Evolutionary conservation across 1,140 invertebrate genomes (phyloP).

Genomic region (Agrilus planipennis): DNA sequence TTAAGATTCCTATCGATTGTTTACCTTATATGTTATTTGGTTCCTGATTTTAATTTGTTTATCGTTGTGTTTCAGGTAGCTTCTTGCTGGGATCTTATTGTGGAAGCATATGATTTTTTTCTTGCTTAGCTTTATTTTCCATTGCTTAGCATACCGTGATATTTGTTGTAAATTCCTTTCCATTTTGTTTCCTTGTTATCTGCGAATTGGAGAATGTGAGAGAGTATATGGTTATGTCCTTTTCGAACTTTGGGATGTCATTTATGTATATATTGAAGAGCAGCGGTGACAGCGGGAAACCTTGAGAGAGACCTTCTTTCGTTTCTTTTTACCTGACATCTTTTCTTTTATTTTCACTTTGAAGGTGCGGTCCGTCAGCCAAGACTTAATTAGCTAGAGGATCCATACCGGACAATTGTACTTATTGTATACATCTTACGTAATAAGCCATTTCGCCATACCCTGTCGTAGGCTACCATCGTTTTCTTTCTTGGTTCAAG

Average conservation of each 20-base stretch:
- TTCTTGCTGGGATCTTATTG: no score
- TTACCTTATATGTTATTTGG: no score
- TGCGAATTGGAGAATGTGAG: not conserved
- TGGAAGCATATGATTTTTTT: not conserved
- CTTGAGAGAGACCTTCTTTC: no score
- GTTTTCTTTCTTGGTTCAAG: not conserved
- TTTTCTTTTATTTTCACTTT: no score
- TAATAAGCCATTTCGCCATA: not conserved
- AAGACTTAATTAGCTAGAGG: no score
- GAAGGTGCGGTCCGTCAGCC: no score
- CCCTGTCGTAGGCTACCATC: not conserved
- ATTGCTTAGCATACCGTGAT: not conserved
- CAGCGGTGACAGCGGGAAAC: no score
- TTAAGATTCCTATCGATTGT: no score
- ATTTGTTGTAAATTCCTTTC: not conserved
- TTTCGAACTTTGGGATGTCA: not conserved
- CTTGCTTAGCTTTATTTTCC: not conserved
- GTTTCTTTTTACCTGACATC: no score
- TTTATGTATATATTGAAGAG: constrained; percentile 1
- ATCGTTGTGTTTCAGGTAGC: no score
- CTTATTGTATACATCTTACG: constrained; percentile 2
- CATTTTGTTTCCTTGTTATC: not conserved
- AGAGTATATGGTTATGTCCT: not conserved
- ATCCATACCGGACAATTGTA: no score
- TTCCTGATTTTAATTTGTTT: no score